phyloP scores from a whole-genome alignment of 2,888 invertebrate species.

The Phania funesta region DNA sequence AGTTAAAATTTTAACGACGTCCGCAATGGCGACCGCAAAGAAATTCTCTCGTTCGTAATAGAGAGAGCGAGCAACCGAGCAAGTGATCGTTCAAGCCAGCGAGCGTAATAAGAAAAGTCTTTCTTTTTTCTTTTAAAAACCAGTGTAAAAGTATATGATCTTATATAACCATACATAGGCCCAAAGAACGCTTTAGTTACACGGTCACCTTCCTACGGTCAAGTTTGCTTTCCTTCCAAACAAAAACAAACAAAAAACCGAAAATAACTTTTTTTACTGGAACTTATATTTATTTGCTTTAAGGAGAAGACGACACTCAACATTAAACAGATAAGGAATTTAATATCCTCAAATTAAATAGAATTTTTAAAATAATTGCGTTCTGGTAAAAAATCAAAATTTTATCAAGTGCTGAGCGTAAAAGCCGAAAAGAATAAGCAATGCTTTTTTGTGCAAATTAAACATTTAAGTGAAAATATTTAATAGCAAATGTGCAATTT shows the following conservation, averaged over 20 bases:
- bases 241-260: slow-evolving; percentile 25
- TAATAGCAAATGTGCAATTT: slow-evolving; percentile 43
- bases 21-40: slow-evolving; percentile 36
- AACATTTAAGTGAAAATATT: slow-evolving; percentile 36
- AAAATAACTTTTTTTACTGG: slow-evolving; percentile 20
- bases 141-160: slow-evolving; percentile 76
- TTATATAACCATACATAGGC: slow-evolving; percentile 80
- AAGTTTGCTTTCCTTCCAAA: slow-evolving; percentile 76
- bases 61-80: slow-evolving; percentile 42
- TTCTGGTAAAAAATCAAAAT: not conserved
- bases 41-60: slow-evolving; percentile 44
- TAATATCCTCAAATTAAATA: slow-evolving; percentile 33
- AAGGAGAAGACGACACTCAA: slow-evolving; percentile 46
- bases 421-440: slow-evolving; percentile 26
- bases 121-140: slow-evolving; percentile 51
- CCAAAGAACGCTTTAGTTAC: slow-evolving; percentile 79
- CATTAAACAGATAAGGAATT: slow-evolving; percentile 24
- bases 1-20: slow-evolving; percentile 31
- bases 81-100: slow-evolving; percentile 25
- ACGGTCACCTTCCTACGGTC: slow-evolving; percentile 80
- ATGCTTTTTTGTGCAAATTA: slow-evolving; percentile 40
- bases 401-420: slow-evolving; percentile 1
- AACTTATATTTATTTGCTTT: not conserved
- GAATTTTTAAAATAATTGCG: slow-evolving; percentile 1
- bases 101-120: slow-evolving; percentile 50